Conservation (phyloP, 2,888 invertebrate species). For the Hedya salicella region DNA sequence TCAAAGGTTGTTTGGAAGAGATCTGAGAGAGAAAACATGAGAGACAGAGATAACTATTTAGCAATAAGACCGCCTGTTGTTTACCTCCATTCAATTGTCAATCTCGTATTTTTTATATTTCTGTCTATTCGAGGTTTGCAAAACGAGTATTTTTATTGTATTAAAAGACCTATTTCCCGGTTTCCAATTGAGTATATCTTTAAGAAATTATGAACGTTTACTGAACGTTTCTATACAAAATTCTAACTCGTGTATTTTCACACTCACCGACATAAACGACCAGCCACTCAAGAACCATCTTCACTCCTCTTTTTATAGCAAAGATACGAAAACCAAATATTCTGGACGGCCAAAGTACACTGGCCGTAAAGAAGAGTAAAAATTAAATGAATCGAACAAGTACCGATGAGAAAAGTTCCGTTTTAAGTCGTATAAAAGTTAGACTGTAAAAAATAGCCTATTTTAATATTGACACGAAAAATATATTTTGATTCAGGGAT, state of each 20-base stretch:
- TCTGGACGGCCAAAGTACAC: constrained; percentile 5
- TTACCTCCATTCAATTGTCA: too few species aligned
- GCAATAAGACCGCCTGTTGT: too few species aligned
- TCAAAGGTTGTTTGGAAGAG: too few species aligned
- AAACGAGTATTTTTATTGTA: too few species aligned
- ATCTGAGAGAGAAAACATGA: too few species aligned
- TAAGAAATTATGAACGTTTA: too few species aligned
- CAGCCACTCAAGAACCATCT: constrained; percentile 25
- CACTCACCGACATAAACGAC: constrained; percentile 16
- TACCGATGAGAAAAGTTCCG: neutral
- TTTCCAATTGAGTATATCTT: too few species aligned
- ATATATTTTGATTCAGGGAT: too few species aligned
- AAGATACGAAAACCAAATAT: constrained; percentile 24
- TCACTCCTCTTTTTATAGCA: constrained; percentile 9
- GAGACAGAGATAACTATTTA: too few species aligned
- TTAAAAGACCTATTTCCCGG: too few species aligned
- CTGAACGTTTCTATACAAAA: neutral
- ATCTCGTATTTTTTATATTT: too few species aligned
- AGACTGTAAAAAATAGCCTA: neutral
- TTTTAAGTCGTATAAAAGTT: neutral
- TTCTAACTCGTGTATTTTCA: constrained; percentile 18
- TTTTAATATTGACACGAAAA: neutral
- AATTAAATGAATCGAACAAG: constrained; percentile 8
- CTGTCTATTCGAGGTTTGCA: too few species aligned
- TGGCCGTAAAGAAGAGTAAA: constrained; percentile 6